A percentile compares a stretch with the other conserved stretches of the same genome.
These are phyloP conservation scores for Phengaris arion DNA, from an alignment of 2,888 invertebrate species.

Conservation along the genomic window DNA sequence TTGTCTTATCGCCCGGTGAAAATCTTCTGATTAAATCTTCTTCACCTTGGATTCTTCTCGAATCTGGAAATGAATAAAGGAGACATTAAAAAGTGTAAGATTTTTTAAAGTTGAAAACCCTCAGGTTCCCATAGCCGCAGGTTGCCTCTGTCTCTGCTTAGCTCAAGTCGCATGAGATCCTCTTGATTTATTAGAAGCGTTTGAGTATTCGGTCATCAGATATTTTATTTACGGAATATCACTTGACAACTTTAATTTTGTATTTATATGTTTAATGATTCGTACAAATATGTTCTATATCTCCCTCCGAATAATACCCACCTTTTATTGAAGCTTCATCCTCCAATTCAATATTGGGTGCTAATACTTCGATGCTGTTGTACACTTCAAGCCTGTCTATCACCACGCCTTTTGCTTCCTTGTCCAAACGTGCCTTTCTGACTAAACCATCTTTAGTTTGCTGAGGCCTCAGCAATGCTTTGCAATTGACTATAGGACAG, in stretches of 20 bases:
- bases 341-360: slow-evolving; percentile 87
- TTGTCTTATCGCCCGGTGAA: slow-evolving; percentile 80
- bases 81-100: neutral
- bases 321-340: slow-evolving; percentile 78
- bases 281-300: no score
- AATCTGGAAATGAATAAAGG: slow-evolving; percentile 52
- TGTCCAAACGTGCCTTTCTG: slow-evolving; percentile 70
- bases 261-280: no score
- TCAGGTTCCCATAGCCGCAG: neutral
- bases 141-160: neutral
- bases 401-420: slow-evolving; percentile 78
- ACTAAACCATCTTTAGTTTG: slow-evolving; percentile 69
- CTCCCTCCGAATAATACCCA: slow-evolving; percentile 38
- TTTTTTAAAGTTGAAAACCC: neutral
- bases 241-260: no score
- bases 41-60: slow-evolving; percentile 67
- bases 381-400: slow-evolving; percentile 86
- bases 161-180: no score
- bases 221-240: no score
- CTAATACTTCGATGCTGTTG: slow-evolving; percentile 88
- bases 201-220: no score
- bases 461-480: slow-evolving; percentile 65
- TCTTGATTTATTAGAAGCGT: no score
- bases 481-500: slow-evolving; percentile 82
- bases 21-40: slow-evolving; percentile 66